Evolutionary conservation across 2,888 invertebrate species (phyloP).

Genomic region (Lycophotia porphyrea): DNA sequence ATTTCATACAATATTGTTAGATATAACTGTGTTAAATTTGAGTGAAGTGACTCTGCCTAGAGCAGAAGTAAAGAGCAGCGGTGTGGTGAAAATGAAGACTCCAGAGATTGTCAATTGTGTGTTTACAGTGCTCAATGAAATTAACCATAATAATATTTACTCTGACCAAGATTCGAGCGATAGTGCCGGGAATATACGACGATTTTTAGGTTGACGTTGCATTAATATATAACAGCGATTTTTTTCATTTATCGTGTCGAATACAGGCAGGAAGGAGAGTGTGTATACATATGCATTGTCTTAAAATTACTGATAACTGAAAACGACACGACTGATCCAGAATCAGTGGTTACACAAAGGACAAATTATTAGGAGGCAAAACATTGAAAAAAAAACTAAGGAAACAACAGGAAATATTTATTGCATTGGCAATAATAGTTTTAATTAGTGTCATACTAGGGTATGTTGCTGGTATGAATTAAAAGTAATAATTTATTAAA

Average conservation of each 20-base stretch:
- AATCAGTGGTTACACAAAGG: not conserved
- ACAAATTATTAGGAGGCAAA: not conserved
- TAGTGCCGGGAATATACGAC: not conserved
- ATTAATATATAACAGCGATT: not conserved
- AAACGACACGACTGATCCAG: not conserved
- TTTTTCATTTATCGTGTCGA: not conserved
- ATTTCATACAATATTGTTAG: constrained; percentile 76
- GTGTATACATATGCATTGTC: not conserved
- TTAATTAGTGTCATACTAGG: not conserved
- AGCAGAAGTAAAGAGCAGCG: constrained; percentile 82
- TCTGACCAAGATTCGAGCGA: constrained; percentile 46
- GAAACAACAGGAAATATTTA: not conserved
- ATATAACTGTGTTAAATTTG: constrained; percentile 81
- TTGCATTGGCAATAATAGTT: not conserved
- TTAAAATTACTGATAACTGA: not conserved
- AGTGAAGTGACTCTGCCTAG: constrained; percentile 80
- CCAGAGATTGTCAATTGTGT: constrained; percentile 83
- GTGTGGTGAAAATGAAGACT: constrained; percentile 84
- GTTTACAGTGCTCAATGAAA: constrained; percentile 83
- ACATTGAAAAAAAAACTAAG: too few relatives aligned
- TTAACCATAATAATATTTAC: constrained; percentile 61
- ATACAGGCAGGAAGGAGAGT: not conserved
- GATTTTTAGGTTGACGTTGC: not conserved
- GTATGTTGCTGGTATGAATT: not conserved
- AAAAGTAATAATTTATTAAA: not conserved